Conservation (phyloP, 1,140 invertebrate genomes). For the Physella acuta region DNA sequence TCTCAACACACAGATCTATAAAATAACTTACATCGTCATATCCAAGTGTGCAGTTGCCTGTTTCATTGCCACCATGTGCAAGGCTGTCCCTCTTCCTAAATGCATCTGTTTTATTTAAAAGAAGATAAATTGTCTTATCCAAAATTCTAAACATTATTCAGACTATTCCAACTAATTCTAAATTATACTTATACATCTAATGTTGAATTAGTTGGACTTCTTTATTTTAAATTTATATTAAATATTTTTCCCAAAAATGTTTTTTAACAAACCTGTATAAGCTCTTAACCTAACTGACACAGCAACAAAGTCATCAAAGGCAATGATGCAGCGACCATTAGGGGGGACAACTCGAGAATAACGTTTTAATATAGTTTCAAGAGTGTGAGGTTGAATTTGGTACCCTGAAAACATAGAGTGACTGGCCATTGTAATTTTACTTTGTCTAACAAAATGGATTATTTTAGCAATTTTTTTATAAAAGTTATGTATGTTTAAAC, state of each 20-base stretch:
- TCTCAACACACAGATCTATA: too few species aligned
- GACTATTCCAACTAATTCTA: too few species aligned
- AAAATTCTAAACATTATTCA: too few species aligned
- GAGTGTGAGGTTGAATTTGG: constrained; percentile 34
- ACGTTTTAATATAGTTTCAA: constrained; percentile 47
- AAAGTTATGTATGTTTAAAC: too few species aligned
- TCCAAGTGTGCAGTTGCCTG: constrained; percentile 38
- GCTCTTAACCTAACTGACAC: constrained; percentile 46
- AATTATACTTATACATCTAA: too few species aligned
- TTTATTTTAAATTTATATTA: too few species aligned
- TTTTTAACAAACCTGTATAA: constrained; percentile 41
- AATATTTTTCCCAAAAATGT: too few species aligned
- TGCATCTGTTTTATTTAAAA: too few species aligned
- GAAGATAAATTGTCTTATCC: too few species aligned
- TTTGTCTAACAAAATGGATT: neutral
- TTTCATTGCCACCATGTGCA: constrained; percentile 37
- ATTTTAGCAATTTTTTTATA: neutral
- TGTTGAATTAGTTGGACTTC: too few species aligned
- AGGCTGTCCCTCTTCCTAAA: constrained; percentile 46
- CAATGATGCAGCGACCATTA: constrained; percentile 40
- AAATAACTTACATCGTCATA: constrained; percentile 53
- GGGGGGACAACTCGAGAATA: constrained; percentile 43
- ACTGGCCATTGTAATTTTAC: too few species aligned
- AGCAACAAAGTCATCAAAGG: constrained; percentile 55
- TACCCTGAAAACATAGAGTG: constrained; percentile 42